Conservation (phyloP, 2,888 invertebrate genomes). For the Pristionchus maxplancki region DNA sequence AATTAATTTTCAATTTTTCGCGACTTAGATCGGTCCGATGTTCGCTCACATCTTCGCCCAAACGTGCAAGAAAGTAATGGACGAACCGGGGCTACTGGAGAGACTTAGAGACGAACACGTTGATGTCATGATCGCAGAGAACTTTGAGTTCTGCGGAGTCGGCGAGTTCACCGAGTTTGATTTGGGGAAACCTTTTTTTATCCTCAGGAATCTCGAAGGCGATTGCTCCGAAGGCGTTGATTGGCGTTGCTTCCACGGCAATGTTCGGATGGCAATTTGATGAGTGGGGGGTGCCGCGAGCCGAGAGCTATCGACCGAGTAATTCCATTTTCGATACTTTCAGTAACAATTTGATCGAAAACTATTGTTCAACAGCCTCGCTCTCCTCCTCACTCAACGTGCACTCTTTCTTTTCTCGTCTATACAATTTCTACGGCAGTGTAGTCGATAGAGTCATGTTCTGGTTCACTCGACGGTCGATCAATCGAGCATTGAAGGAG, state of each 20-base stretch:
- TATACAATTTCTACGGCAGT: neutral
- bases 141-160: neutral
- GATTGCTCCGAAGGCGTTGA: neutral
- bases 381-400: neutral
- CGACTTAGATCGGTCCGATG: neutral
- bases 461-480: neutral
- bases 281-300: neutral
- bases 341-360: too few relatives aligned
- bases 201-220: neutral
- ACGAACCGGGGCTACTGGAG: neutral
- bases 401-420: neutral
- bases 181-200: neutral
- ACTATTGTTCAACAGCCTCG: neutral
- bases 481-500: neutral
- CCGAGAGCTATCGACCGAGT: neutral
- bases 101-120: neutral
- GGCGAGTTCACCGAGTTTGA: neutral
- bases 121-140: constrained; percentile 2
- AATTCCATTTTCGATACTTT: too few relatives aligned
- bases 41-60: neutral
- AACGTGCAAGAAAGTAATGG: neutral
- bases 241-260: neutral
- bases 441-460: neutral
- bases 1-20: neutral
- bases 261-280: neutral